phyloP scores from a whole-genome alignment of 2,113 vertebrate species.

The Cyprinodon tularosa region DNA sequence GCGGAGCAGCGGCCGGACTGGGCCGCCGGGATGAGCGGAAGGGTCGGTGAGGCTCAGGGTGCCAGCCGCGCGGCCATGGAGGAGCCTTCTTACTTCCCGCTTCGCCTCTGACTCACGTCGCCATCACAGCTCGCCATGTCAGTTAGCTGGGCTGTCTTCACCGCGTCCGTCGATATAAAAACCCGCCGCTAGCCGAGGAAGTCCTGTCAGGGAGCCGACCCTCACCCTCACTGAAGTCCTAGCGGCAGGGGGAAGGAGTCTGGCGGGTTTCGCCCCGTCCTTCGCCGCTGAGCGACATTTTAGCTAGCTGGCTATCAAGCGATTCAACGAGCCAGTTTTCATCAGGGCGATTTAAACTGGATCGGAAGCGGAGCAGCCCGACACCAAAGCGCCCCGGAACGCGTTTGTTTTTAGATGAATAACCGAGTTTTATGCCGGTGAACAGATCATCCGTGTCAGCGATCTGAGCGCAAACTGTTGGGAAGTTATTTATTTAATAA shows the following conservation, averaged over 20 bases:
- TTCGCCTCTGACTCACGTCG: slow-evolving; percentile 87
- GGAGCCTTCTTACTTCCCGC: slow-evolving; percentile 71
- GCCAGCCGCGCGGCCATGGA: neutral
- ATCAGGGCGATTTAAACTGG: slow-evolving; percentile 70
- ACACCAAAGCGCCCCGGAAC: neutral
- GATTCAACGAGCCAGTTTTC: slow-evolving; percentile 59
- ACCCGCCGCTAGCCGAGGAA: neutral
- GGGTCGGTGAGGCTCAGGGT: slow-evolving; percentile 1
- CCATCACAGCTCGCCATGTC: slow-evolving; percentile 89
- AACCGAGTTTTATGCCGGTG: slow-evolving; percentile 5
- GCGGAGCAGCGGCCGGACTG: neutral
- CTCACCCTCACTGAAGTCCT: neutral
- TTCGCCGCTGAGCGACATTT: slow-evolving; percentile 52
- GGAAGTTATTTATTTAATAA: slow-evolving; percentile 65
- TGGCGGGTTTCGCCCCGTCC: slow-evolving; percentile 21
- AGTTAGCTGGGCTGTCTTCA: slow-evolving; percentile 67
- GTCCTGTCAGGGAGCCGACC: neutral
- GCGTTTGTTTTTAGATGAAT: neutral
- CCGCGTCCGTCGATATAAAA: neutral
- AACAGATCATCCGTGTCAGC: neutral
- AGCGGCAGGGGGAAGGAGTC: neutral
- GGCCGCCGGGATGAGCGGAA: too few relatives aligned
- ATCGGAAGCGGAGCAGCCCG: neutral
- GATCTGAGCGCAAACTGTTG: slow-evolving; percentile 11
- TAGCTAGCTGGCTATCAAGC: slow-evolving; percentile 64